Base-by-base conservation (phyloP, 2,888 invertebrate species). In the Melieria omissa region DNA sequence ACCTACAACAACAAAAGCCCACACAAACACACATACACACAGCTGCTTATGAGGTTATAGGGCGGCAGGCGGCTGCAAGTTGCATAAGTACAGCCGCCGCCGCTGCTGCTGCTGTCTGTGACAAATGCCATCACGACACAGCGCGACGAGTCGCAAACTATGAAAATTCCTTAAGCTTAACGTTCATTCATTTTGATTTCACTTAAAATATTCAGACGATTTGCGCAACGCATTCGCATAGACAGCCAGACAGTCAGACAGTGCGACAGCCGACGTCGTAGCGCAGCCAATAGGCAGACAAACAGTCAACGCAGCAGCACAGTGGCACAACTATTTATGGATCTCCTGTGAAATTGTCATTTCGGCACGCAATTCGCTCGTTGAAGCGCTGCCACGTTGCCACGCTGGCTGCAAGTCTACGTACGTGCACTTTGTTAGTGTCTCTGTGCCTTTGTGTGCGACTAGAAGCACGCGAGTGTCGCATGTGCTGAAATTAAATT, bases 181-280 rank as follows among this genome's bases (percentile, higher is more conserved):
- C 68, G 61, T 69, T 69, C 65, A 65, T 54, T 72, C 58, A 69
- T 72, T 69, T 69, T 65, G 69, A 65, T 65, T 72, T 66, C 57
- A 66, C 57, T 71, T 63, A 66, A 66, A 71, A 66, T 67, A 62
- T 71, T 65, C 61, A 71, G 65, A 44, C 65, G 65, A 64, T 70
- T 70, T 71, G 54, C 55, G 54, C n/a, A 69, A 62, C 12, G 54
- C 45, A 61, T 44, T 10, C 61, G 12, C 57, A 63, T 8, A 47
- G 16, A 44, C 45, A 65, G 12, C 10, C 29, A 58, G 8, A 64
- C 58, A 64, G 14, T 49, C 42, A 44, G 7, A 46, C 29, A 70
- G n/a, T n/a, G n/a, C 9, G 12, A 49, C 49, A 10, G 49, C 49
- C 14, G 41, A 4, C 29, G 29, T 3, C 29, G 29, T 3, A 29